phyloP scores from a whole-genome alignment of 2,797 vertebrate species.

The Phyllotis vaccarum region DNA sequence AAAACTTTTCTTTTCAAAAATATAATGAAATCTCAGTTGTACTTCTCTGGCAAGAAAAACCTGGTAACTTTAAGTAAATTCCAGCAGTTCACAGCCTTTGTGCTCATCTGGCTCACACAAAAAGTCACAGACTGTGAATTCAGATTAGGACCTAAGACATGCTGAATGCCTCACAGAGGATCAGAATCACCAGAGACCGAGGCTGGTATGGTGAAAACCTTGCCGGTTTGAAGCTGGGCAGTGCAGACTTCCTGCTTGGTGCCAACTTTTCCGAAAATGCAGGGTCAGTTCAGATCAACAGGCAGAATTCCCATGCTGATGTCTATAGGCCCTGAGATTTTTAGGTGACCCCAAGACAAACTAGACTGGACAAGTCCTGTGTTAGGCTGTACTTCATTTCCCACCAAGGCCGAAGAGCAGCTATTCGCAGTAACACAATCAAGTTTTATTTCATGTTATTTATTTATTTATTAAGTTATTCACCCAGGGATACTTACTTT shows the following conservation, averaged over 20 bases:
- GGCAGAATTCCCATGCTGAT: not conserved
- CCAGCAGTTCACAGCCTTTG: not conserved
- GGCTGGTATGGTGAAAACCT: not conserved
- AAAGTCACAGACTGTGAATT: not conserved
- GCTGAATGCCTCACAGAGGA: not conserved
- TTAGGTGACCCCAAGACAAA: not conserved
- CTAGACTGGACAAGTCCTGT: not conserved
- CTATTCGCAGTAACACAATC: not conserved
- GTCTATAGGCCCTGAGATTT: not conserved
- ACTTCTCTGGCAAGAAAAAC: not conserved
- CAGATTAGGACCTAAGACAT: not conserved
- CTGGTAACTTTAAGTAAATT: not conserved
- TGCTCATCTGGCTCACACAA: not conserved
- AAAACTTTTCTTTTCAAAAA: not conserved
- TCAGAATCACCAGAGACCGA: not conserved
- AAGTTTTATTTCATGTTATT: slow-evolving; percentile 9
- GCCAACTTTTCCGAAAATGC: not conserved
- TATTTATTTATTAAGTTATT: not conserved
- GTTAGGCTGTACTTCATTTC: not conserved
- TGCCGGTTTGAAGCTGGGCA: not conserved
- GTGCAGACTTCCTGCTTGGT: not conserved
- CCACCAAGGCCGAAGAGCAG: not conserved
- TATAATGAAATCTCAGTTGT: not conserved
- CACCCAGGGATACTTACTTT: not conserved
- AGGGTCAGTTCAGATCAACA: not conserved